phyloP scores from a whole-genome alignment of 2,888 invertebrate genomes.

The Phaonia tiefii region DNA sequence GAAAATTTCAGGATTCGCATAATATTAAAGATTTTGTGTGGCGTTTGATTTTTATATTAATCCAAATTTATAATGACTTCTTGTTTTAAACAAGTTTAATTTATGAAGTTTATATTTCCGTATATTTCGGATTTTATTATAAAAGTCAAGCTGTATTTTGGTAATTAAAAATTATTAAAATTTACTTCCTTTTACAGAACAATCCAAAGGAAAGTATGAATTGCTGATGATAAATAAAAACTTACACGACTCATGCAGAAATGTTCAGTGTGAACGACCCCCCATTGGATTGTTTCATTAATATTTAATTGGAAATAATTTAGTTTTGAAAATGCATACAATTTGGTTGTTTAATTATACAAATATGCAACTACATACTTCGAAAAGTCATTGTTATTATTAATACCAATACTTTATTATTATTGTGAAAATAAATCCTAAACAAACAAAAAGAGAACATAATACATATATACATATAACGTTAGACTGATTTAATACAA shows the following conservation, averaged over 20 bases:
- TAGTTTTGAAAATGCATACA: too few species aligned
- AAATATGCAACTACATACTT: background rate
- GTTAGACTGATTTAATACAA: constrained; percentile 21
- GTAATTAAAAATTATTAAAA: background rate
- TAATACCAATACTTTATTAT: background rate
- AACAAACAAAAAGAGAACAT: background rate
- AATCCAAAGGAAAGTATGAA: constrained; percentile 24
- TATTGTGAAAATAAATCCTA: constrained; percentile 1
- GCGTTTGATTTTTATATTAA: too few species aligned
- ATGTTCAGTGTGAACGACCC: background rate
- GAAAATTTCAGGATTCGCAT: too few species aligned
- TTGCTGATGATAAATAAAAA: background rate
- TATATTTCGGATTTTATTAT: too few species aligned
- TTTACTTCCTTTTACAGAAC: constrained; percentile 13
- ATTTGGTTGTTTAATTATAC: background rate
- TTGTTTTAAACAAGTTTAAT: too few species aligned
- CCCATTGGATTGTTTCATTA: too few species aligned
- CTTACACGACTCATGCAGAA: background rate
- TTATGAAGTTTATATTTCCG: too few species aligned
- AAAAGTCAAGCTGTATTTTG: too few species aligned
- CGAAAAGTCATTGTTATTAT: constrained; percentile 1
- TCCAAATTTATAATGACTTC: too few species aligned
- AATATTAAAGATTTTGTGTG: too few species aligned
- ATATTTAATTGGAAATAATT: too few species aligned
- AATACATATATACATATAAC: background rate